phyloP scores from a whole-genome alignment of 2,888 invertebrate species.

The Octodonta nipae region DNA sequence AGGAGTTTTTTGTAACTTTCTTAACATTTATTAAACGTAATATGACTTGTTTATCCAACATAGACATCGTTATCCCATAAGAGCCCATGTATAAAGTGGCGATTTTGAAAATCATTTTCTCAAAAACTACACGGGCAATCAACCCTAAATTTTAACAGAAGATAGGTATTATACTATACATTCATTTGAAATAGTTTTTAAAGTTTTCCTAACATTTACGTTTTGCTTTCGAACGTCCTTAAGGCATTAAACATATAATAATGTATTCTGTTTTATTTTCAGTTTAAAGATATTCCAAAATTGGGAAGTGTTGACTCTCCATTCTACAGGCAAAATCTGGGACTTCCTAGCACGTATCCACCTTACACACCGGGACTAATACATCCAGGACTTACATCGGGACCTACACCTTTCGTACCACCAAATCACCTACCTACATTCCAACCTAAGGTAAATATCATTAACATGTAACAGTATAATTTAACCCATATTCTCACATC shows the following conservation, averaged over 20 bases:
- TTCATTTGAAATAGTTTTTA: no score
- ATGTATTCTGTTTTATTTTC: slow-evolving; percentile 7
- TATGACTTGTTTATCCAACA: no score
- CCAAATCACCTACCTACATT: slow-evolving; percentile 76
- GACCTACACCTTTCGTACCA: slow-evolving; percentile 76
- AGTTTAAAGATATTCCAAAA: slow-evolving; percentile 83
- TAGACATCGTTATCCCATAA: no score
- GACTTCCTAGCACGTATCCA: slow-evolving; percentile 60
- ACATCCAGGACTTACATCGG: slow-evolving; percentile 58
- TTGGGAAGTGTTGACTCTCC: slow-evolving; percentile 64
- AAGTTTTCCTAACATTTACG: no score
- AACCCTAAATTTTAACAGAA: no score
- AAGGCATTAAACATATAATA: not conserved
- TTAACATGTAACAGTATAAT: no score
- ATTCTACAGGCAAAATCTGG: slow-evolving; percentile 62
- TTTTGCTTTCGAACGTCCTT: not conserved
- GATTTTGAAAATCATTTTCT: no score
- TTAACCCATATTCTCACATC: slow-evolving; percentile 7
- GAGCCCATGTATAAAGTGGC: no score
- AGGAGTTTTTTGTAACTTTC: no score
- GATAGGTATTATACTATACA: no score
- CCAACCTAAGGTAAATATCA: slow-evolving; percentile 77
- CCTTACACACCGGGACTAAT: slow-evolving; percentile 63
- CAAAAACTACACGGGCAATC: no score
- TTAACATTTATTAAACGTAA: no score